Base-by-base conservation (phyloP, 2,113 vertebrate species). In the Glaucidium brasilianum region DNA sequence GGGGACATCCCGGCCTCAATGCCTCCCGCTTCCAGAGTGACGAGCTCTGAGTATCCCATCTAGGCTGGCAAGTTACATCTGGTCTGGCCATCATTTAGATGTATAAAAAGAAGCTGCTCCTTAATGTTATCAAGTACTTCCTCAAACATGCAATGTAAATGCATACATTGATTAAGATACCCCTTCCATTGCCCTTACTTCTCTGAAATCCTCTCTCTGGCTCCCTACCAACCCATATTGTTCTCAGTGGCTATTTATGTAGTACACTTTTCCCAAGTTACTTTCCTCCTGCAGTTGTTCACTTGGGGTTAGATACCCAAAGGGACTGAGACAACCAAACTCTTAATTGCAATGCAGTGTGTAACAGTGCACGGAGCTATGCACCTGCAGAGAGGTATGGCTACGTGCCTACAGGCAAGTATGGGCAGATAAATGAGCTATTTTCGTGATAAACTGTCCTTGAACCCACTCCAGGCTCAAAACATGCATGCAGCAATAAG, bases 151-250 rank as follows among this genome's bases (percentile, higher is more conserved):
- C 41, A 73, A 50, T 11, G 12, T 15, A 73, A 49, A 45, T 6
- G 22, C n/a, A 43, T 3, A 50, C 0, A 0, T 16, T 3, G 1
- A 2, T 34, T 56, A 71, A 68, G 1, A 4, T 4, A 80, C 10
- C 32, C 15, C 43, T 75, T 60, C 49, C 43, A 41, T 1, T 50
- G 34, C 30, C 37, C 21, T 21, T 10, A 4, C 1, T 6, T 21
- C 47, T 34, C 47, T 11, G 26, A 59, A 68, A 41, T 69, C 49
- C 32, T 11, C 32, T 37, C 55, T 52, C 67, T 26, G 43, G 9
- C 6, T 11, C 26, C 16, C 26, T 52, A 1, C 11, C 37, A 29
- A 53, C 32, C 37, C 5, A 5, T 62, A 1, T 1, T 11, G 6
- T 71, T 58, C 23, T 56, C 34, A 17, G 8, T 8, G 12, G 35